Evolutionary conservation across 2,888 invertebrate genomes (phyloP).

Genomic region (Trissolcus brochymenae): DNA sequence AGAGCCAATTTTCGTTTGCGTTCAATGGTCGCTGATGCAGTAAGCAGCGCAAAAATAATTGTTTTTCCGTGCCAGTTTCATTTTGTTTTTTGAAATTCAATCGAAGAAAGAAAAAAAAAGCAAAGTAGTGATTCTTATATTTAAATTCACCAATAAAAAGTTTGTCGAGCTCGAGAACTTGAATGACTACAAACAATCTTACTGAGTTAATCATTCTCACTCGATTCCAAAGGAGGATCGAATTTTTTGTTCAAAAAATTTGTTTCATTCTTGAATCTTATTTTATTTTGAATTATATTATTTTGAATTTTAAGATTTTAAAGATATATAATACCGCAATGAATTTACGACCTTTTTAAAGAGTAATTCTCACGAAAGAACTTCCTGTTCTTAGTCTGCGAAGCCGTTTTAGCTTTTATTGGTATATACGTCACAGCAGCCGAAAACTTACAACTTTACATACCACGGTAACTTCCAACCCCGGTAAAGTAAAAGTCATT

Average conservation of each 20-base stretch:
- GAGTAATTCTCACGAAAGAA: constrained; percentile 21
- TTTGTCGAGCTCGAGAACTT: background rate
- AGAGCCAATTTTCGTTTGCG: constrained; percentile 11
- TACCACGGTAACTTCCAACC: constrained; percentile 10
- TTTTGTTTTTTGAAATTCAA: background rate
- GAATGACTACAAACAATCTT: too few relatives aligned
- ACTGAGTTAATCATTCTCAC: too few relatives aligned
- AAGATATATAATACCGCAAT: constrained; percentile 6
- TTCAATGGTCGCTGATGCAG: background rate
- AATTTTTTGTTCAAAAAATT: too few relatives aligned
- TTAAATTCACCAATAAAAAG: background rate
- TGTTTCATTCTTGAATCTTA: too few relatives aligned
- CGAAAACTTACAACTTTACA: constrained; percentile 20
- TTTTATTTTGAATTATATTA: too few relatives aligned
- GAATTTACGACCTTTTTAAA: constrained; percentile 23
- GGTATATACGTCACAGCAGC: constrained; percentile 7
- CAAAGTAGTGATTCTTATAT: background rate
- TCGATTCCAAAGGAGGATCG: too few relatives aligned
- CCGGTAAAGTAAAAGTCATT: constrained; percentile 8
- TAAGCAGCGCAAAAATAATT: constrained; percentile 29
- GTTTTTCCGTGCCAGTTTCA: constrained; percentile 3
- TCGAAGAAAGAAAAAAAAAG: constrained; percentile 12
- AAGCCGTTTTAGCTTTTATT: constrained; percentile 12
- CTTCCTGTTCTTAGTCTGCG: constrained; percentile 24
- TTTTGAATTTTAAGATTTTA: background rate